Conservation (phyloP, 2,113 vertebrate species). For the Turdus rufiventris region DNA sequence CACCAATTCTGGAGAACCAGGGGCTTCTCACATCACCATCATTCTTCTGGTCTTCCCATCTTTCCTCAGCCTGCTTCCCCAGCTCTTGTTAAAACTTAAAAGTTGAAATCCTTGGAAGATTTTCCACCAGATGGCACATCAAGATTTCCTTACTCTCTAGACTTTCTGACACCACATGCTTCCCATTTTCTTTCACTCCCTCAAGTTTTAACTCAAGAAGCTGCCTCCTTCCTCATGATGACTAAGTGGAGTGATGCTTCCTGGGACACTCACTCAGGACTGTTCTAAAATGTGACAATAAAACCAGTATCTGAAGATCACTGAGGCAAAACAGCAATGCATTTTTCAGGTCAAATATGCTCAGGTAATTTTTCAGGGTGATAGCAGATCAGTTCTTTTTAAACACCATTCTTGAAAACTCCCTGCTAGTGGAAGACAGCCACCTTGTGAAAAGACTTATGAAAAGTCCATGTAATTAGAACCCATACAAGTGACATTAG, state of each 20-base stretch:
- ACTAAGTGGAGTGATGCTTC: background rate
- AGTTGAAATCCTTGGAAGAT: background rate
- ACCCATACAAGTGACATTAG: background rate
- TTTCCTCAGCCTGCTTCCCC: background rate
- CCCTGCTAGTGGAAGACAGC: background rate
- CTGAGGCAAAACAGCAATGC: background rate
- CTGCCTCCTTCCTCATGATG: background rate
- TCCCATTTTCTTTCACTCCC: background rate
- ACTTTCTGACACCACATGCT: background rate
- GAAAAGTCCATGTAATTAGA: background rate
- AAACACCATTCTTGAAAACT: background rate
- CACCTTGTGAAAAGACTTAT: background rate
- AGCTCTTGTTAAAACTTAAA: background rate
- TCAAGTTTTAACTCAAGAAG: background rate
- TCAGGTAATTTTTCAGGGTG: background rate
- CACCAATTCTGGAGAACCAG: background rate
- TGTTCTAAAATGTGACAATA: background rate
- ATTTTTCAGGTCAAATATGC: background rate
- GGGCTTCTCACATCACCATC: background rate
- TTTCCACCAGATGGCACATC: background rate
- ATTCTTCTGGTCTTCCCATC: background rate
- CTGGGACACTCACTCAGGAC: background rate
- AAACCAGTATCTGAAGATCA: background rate
- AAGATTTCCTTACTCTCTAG: background rate
- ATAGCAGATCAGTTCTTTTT: background rate